Conservation (phyloP, 2,888 invertebrate genomes). For the Xiphydria camelus region DNA sequence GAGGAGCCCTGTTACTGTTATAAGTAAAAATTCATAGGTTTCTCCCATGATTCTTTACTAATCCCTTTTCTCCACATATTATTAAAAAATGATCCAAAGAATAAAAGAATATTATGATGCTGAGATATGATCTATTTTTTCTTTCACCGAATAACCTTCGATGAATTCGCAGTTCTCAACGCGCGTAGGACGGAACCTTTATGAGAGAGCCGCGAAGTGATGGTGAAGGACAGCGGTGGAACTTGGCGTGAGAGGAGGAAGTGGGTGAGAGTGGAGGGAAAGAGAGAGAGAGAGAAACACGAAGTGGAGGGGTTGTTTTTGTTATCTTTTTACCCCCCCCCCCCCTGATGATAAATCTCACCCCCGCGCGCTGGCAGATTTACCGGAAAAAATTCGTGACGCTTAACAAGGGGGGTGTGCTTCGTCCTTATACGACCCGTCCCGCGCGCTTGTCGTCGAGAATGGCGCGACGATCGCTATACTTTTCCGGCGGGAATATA, state of each 20-base stretch:
- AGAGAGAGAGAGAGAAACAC: slow-evolving; percentile 15
- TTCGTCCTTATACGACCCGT: background rate
- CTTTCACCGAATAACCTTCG: too few relatives aligned
- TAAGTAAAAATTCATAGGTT: too few relatives aligned
- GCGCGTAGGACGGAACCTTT: background rate
- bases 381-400: slow-evolving; percentile 31
- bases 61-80: too few relatives aligned
- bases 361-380: slow-evolving; percentile 27
- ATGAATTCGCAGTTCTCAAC: slow-evolving; percentile 31
- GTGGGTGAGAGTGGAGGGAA: slow-evolving; percentile 6
- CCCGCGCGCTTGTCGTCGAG: slow-evolving; percentile 2
- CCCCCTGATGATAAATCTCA: slow-evolving; percentile 44
- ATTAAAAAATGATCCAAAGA: too few relatives aligned
- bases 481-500: too few relatives aligned
- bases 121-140: too few relatives aligned
- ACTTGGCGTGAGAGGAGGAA: slow-evolving; percentile 10
- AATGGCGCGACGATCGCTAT: background rate
- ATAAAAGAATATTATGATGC: too few relatives aligned
- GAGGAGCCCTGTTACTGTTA: too few relatives aligned
- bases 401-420: slow-evolving; percentile 27
- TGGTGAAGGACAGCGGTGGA: slow-evolving; percentile 10
- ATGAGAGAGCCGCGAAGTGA: slow-evolving; percentile 1
- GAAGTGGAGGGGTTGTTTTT: slow-evolving; percentile 31
- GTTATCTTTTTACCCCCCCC: slow-evolving; percentile 40
- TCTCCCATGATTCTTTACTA: too few relatives aligned